Base-by-base conservation (phyloP, 1,140 invertebrate species). In the Calephelis nemesis region DNA sequence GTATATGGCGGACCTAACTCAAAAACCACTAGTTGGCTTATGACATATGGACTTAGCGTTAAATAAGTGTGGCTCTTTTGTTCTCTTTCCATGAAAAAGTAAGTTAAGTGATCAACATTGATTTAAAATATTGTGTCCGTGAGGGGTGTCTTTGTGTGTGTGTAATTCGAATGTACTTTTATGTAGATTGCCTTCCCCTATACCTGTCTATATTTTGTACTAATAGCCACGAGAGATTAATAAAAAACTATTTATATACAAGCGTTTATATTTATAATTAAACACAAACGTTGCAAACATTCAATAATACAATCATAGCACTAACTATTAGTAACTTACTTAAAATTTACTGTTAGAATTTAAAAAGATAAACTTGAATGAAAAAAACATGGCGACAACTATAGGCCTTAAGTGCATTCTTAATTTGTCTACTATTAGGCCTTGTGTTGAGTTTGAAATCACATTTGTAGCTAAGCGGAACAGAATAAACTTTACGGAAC, bases 201-300 rank as follows among this genome's bases (percentile, higher is more conserved):
- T 30, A 30, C 30, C 30, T 1, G 30, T 30, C 30, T 30, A 30
- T 30, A 30, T 30, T 30, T 30, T 30, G 1, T 30, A 4, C 30
- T 30, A 30, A 30, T 4, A 30, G 19, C 58, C 3, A 10, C 30
- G 4, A 40, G 30, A 39, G 42, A 10, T 62, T 73, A 77, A 76
- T 75, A 76, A 82, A 79, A 78, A 72, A 71, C 67, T 60, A 64
- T 71, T 68, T 88, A 88, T 90, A 87, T 90, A 90, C 88, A 90
- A 90, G 88, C 88, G 81, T 90, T 87, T 90, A 88, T 89, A 87
- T 85, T 84, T 83, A 84, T 88, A 88, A 84, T 86, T 82, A 85
- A 90, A 89, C 85, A 85, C 82, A 90, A 90, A 88, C 68, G 67
- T 86, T 85, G 88, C 86, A 87, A 88, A 90, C 83, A 86, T 87